These are phyloP conservation scores for Callipepla squamata DNA, from an alignment of 2,113 vertebrate genomes.

Conservation along the genomic window DNA sequence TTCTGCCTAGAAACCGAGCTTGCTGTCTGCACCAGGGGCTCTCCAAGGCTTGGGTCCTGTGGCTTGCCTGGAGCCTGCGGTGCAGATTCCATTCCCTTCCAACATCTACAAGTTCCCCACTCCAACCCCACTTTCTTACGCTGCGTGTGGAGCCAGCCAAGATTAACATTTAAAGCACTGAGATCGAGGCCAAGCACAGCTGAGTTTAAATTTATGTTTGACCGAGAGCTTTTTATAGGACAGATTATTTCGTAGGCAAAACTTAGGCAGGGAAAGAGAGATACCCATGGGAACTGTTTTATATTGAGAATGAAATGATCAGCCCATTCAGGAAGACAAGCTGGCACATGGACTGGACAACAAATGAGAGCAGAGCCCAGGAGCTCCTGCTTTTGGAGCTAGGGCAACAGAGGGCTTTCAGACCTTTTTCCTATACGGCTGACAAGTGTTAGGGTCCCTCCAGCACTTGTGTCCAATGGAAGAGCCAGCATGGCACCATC, in stretches of 20 bases:
- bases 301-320: background rate
- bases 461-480: accelerated
- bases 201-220: background rate
- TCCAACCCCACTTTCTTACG: background rate
- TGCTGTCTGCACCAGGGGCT: background rate
- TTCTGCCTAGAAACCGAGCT: background rate
- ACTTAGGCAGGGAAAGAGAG: background rate
- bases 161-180: background rate
- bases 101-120: background rate
- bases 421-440: background rate
- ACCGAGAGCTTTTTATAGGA: slow-evolving; percentile 10
- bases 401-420: background rate
- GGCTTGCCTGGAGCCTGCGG: background rate
- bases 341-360: background rate
- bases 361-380: background rate
- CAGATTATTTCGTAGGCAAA: background rate
- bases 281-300: background rate
- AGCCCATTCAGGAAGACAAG: background rate
- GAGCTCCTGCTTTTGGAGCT: background rate
- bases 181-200: background rate
- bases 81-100: slow-evolving; percentile 31
- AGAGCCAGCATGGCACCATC: background rate
- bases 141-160: background rate
- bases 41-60: background rate
- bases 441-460: accelerated